A percentile compares a stretch with the other conserved stretches of the same genome.
These are phyloP conservation scores for Dynastes maya DNA, from an alignment of 2,888 invertebrate species.

Conservation along the genomic window DNA sequence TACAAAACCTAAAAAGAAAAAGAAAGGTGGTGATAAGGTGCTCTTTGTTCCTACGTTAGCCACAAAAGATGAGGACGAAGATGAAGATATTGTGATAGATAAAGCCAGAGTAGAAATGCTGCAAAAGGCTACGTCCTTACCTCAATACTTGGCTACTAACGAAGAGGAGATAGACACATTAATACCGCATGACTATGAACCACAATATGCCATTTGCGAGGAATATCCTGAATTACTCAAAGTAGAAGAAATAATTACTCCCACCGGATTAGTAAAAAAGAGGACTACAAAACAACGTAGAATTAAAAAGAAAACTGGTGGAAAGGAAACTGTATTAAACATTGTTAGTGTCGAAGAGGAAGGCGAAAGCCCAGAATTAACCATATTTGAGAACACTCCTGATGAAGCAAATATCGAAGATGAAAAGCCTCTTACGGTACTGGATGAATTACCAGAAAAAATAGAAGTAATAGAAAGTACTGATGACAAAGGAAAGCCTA, in stretches of 20 bases:
- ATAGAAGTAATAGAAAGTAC: constrained; percentile 57
- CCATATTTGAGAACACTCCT: constrained; percentile 52
- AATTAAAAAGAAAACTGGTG: constrained; percentile 63
- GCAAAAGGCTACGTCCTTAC: constrained; percentile 61
- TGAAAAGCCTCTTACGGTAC: constrained; percentile 59
- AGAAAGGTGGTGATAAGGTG: constrained; percentile 59
- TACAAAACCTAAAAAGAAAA: constrained; percentile 52
- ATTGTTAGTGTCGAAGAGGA: constrained; percentile 56
- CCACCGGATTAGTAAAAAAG: constrained; percentile 53
- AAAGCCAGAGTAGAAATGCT: constrained; percentile 64
- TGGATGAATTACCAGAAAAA: constrained; percentile 61
- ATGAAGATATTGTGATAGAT: constrained; percentile 63
- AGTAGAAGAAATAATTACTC: constrained; percentile 55
- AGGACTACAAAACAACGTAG: constrained; percentile 60
- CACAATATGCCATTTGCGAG: constrained; percentile 51
- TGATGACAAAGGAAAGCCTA: constrained; percentile 50
- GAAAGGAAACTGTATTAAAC: constrained; percentile 56
- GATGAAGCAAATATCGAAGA: constrained; percentile 65
- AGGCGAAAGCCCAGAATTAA: constrained; percentile 58
- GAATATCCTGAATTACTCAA: constrained; percentile 58
- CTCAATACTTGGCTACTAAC: constrained; percentile 54
- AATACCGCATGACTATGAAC: constrained; percentile 55
- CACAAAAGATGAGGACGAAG: constrained; percentile 61
- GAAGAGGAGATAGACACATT: constrained; percentile 61
- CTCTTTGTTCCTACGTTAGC: constrained; percentile 65